phyloP scores from a whole-genome alignment of 2,888 invertebrate genomes.

The Eugnorisma glareosa region DNA sequence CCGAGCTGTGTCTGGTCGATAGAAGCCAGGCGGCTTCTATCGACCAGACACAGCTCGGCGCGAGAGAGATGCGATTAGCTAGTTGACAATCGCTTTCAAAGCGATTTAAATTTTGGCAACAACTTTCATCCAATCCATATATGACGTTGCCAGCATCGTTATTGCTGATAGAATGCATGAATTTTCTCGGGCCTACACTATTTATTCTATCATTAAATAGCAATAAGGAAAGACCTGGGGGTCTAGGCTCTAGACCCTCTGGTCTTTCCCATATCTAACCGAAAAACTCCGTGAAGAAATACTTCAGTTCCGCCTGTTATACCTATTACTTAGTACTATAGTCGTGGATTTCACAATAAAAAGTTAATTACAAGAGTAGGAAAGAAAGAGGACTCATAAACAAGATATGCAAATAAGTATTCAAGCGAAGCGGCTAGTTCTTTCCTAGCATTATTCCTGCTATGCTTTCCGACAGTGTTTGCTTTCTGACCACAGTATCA shows the following conservation, averaged over 20 bases:
- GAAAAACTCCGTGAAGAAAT: not conserved
- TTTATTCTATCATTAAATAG: not conserved
- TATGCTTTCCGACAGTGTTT: constrained; percentile 22
- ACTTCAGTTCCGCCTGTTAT: not conserved
- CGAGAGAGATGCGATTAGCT: too few species aligned
- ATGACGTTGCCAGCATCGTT: not conserved
- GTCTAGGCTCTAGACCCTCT: not conserved
- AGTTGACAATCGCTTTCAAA: not conserved
- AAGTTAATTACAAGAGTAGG: constrained; percentile 14
- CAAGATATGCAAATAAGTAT: constrained; percentile 39
- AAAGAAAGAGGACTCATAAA: constrained; percentile 31
- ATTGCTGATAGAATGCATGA: not conserved
- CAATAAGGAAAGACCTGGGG: too few species aligned
- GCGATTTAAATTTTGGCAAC: not conserved
- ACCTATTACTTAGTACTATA: not conserved
- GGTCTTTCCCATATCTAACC: not conserved
- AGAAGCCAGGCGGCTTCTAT: too few species aligned
- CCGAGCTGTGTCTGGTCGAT: too few species aligned
- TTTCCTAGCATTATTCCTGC: constrained; percentile 21
- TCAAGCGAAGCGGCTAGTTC: constrained; percentile 24
- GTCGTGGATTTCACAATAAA: not conserved
- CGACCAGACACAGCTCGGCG: too few species aligned
- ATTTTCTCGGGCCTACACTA: not conserved
- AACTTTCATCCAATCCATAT: not conserved
- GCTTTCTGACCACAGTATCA: not conserved